Evolutionary conservation across 1,140 invertebrate genomes (phyloP), one percentile per base, ranked within the genome.

Genomic region (Ruditapes philippinarum): DNA sequence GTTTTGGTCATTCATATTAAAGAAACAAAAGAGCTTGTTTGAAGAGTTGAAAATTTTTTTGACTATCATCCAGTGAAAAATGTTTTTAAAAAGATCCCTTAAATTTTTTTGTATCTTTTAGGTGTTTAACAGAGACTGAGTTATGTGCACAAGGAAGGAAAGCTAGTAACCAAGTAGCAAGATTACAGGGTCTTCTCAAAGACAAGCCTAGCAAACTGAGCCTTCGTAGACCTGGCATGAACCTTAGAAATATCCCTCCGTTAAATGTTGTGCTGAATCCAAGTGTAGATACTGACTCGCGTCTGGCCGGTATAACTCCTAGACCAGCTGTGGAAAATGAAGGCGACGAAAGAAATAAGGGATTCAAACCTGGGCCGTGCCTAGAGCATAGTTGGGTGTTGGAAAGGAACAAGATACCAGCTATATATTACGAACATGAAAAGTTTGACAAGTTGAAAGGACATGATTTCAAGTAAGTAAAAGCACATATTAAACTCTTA

Each of bases 381-480:
- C 68, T 82, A 45, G 81, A 91, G 17, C 89, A 92, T 31, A 93
- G 94, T 83, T 95, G 93, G 91, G 74, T 82, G 31, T 62, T 93
- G 28, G 92, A 94, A 49, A 91, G 90, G 40, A 96, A 96, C 85
- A 93, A 94, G 45, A 94, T 95, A 33, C 95, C 95, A 38, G 92
- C 91, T 11, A 81, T 89, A 68, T 92, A 94, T 84, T 96, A 95
- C 88, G 90, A 95, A 45, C 95, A 95, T 80, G 45, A 91, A 3
- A 91, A 92, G 76, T 94, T 93, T 65, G 76, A 83, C 11, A 73
- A 84, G 19, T 73, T 62, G 19, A 95, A 95, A 89, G 95, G 95
- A 51, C 54, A 93, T 25, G 94, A 95, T 76, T 96, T 96, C 89
- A 95, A 94, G 95, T 96, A 89, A 94, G 95, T 45, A n/a, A n/a